Evolutionary conservation across 37 sponge, comb jelly and placozoan species (phyloP).

Genomic region (Crambe crambe): DNA sequence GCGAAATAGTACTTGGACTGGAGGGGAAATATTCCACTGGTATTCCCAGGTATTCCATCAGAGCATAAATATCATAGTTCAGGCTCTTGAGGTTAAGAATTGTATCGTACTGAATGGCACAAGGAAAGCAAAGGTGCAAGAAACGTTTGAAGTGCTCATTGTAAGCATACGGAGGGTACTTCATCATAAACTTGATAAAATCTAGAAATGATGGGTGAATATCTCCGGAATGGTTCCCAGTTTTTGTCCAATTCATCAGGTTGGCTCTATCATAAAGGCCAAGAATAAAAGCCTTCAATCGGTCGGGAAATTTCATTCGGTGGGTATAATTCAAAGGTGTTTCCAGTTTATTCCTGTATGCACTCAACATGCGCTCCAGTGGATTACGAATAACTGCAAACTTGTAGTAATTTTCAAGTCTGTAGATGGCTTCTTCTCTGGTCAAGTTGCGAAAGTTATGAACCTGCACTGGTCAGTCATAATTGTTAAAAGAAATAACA

Average conservation of each 20-base stretch:
- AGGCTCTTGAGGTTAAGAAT: conserved; percentile 49
- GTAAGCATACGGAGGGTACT: neutral
- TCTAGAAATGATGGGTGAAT: conserved; percentile 36
- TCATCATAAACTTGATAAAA: conserved; percentile 25
- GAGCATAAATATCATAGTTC: conserved; percentile 27
- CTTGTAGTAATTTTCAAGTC: conserved; percentile 62
- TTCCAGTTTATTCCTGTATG: conserved; percentile 62
- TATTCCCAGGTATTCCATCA: conserved; percentile 44
- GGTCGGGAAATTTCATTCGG: conserved; percentile 22
- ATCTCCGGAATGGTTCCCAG: conserved; percentile 1
- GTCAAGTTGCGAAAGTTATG: conserved; percentile 43
- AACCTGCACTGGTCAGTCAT: no score
- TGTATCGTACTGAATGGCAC: conserved; percentile 49
- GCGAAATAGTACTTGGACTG: neutral
- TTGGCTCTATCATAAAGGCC: neutral
- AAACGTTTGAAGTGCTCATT: conserved; percentile 61
- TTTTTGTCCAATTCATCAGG: neutral
- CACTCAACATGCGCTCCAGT: conserved; percentile 55
- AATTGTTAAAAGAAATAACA: no score
- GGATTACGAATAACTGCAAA: conserved; percentile 63
- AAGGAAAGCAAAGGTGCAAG: conserved; percentile 56
- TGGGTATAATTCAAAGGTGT: neutral
- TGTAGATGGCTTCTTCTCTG: conserved; percentile 19
- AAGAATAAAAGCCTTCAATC: conserved; percentile 20
- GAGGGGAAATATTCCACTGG: conserved; percentile 36